These are phyloP conservation scores for Mallateleia sp. DNA, from an alignment of 2,888 invertebrate genomes.

Conservation along the genomic window DNA sequence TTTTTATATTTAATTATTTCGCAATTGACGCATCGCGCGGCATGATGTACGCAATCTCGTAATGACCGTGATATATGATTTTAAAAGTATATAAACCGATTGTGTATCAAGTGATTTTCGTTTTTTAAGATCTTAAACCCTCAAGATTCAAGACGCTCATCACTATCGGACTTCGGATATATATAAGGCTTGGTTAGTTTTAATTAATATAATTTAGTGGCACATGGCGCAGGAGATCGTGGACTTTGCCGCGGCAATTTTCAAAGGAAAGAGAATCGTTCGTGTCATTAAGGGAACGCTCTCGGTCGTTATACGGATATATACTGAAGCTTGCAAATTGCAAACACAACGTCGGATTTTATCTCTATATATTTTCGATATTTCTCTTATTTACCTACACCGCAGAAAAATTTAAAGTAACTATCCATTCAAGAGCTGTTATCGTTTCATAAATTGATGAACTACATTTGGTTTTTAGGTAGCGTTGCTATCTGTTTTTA, in stretches of 20 bases:
- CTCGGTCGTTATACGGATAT: conserved; percentile 75
- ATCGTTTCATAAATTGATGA: conserved; percentile 29
- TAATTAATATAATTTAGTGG: conserved; percentile 81
- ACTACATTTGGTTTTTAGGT: not conserved
- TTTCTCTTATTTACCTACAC: conserved; percentile 70
- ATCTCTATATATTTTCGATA: conserved; percentile 76
- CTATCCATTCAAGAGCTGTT: conserved; percentile 55
- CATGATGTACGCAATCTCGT: conserved; percentile 8
- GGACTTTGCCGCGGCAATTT: conserved; percentile 76
- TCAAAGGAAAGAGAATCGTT: conserved; percentile 78
- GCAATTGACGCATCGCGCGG: not conserved
- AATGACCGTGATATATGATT: conserved; percentile 37
- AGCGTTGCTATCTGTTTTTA: too few species aligned
- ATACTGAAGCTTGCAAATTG: conserved; percentile 73
- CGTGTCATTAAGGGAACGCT: conserved; percentile 78
- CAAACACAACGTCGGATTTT: conserved; percentile 74
- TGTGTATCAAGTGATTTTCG: conserved; percentile 51
- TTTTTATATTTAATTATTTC: conserved; percentile 27
- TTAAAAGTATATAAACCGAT: conserved; percentile 55
- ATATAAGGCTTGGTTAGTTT: conserved; percentile 73
- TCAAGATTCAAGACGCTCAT: conserved; percentile 61
- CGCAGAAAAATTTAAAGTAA: conserved; percentile 39
- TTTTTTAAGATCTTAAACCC: conserved; percentile 52
- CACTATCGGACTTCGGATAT: conserved; percentile 63
- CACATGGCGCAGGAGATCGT: conserved; percentile 75